These are phyloP conservation scores for Xestoiulus laeticollis DNA, from an alignment of 2,888 invertebrate species.

Conservation along the genomic window DNA sequence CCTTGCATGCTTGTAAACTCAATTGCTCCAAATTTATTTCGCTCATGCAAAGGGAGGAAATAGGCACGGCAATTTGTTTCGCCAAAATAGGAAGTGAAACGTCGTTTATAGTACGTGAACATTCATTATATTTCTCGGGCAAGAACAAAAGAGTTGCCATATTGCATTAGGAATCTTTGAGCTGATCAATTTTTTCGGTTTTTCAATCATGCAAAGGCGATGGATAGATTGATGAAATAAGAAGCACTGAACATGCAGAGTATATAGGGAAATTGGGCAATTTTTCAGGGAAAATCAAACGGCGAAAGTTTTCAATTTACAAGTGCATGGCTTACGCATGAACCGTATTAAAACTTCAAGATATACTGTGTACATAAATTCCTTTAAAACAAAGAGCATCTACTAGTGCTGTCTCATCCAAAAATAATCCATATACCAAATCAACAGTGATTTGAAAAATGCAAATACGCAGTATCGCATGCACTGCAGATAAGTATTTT, in stretches of 20 bases:
- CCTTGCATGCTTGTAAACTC: constrained; percentile 9
- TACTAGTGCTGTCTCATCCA: no score
- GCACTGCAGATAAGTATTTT: no score
- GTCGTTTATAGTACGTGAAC: constrained; percentile 38
- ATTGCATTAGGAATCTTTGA: constrained; percentile 30
- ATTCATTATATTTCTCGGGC: constrained; percentile 13
- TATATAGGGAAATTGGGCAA: background rate
- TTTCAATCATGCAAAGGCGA: constrained; percentile 14
- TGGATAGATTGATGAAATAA: background rate
- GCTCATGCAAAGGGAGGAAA: constrained; percentile 34
- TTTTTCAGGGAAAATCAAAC: background rate
- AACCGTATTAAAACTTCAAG: background rate
- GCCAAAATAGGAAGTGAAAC: constrained; percentile 39
- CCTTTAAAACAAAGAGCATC: no score
- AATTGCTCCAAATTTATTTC: constrained; percentile 31
- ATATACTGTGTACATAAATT: background rate
- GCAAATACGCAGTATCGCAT: no score
- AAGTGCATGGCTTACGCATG: background rate
- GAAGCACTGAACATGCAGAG: background rate
- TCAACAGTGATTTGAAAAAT: background rate
- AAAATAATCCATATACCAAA: background rate
- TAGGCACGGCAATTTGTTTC: constrained; percentile 28
- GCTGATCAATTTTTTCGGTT: constrained; percentile 23
- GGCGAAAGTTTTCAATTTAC: background rate
- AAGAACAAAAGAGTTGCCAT: constrained; percentile 23